These are phyloP conservation scores for Papilio gigon DNA, from an alignment of 2,888 invertebrate species.

Conservation along the genomic window DNA sequence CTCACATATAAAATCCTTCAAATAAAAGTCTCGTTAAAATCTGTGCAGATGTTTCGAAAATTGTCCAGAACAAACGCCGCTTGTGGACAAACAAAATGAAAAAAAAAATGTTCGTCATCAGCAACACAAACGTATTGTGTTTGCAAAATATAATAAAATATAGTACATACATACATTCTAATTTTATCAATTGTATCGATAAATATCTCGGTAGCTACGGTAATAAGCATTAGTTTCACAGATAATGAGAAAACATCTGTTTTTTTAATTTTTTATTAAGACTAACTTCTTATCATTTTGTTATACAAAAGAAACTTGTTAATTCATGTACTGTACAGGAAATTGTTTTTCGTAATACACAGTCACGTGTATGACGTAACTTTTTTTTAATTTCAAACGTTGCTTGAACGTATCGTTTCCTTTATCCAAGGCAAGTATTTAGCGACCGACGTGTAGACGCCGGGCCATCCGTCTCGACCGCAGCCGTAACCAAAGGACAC, in stretches of 20 bases:
- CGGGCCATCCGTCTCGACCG: slow-evolving; percentile 85
- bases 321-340: slow-evolving; percentile 6
- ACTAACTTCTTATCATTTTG: not conserved
- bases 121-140: no score
- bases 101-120: no score
- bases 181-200: no score
- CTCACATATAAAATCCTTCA: no score
- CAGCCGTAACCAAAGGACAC: slow-evolving; percentile 87
- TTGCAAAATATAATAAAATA: no score
- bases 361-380: not conserved
- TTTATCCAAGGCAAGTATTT: slow-evolving; percentile 85
- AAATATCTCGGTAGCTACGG: not conserved
- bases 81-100: no score
- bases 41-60: no score
- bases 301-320: not conserved
- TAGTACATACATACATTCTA: no score
- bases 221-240: not conserved
- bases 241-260: not conserved
- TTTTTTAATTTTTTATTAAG: slow-evolving; percentile 15
- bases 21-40: no score
- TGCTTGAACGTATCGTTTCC: slow-evolving; percentile 59
- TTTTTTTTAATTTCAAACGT: slow-evolving; percentile 49
- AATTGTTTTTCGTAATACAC: not conserved
- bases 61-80: no score
- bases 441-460: slow-evolving; percentile 85